Evolutionary conservation across 2,113 vertebrate species (phyloP), one percentile per base, ranked within the genome.

Genomic region (Nannobrachium achirus): DNA sequence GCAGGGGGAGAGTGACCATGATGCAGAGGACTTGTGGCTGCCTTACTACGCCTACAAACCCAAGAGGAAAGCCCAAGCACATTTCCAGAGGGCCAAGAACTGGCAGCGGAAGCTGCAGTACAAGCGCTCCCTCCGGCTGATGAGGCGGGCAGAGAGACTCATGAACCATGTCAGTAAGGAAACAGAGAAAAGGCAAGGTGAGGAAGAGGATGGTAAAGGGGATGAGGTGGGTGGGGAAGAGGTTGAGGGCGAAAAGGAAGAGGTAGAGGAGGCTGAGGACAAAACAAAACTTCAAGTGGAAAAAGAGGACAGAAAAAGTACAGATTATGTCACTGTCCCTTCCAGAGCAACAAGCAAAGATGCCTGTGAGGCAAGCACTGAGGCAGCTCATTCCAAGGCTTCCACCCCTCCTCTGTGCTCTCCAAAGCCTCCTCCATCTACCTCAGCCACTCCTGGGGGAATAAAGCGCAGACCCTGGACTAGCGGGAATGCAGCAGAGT

Each of bases 1-100:
- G 46, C 88, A 78, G 16, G 58, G 25, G 3, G 93, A 93, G 0
- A 94, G 94, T 0, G 93, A 95, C 56, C 90, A 93, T 3, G 93
- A 95, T 3, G 87, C 75, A 0, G 94, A 95, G 63, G 96, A 97
- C 73, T 90, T 96, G 18, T 96, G 95, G 96, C 89, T 95, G 61
- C 96, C 96, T 1, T 97, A 97, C 73, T 96, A 97, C 79, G 94
- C 93, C 10, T 97, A 97, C 85, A 97, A 97, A 72, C 95, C 96
- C 48, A 97, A 96, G 70, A 88, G 92, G 50, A 95, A 95, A 78
- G 71, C 90, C 0, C 88, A 89, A 33, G 86, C 91, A 3, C 94
- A 91, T 65, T 60, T 91, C 52, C 93, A 93, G 71, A 92, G 90
- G 72, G 81, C 91, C 6, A 94, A 93, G 79, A 92, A 80, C 65